Conservation (phyloP, 2,797 vertebrate genomes). For the Masticophis lateralis region DNA sequence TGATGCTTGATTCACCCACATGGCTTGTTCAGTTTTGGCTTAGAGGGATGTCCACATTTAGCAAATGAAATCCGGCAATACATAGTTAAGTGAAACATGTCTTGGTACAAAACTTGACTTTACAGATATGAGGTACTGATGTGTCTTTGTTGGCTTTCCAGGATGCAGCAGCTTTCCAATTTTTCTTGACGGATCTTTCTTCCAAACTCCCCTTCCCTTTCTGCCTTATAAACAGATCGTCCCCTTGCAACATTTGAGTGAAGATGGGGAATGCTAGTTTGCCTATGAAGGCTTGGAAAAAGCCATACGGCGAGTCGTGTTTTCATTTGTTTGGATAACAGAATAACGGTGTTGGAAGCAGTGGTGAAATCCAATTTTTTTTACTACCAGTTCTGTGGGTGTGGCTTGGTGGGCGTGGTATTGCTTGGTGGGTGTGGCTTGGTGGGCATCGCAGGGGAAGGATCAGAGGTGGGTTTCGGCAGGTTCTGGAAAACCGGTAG, state of each 20-base stretch:
- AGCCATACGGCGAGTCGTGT: constrained; percentile 80
- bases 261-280: constrained; percentile 83
- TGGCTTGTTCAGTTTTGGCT: not conserved
- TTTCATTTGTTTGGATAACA: not conserved
- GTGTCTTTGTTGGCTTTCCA: not conserved
- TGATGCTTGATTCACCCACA: not conserved
- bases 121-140: constrained; percentile 78
- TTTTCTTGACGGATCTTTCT: not conserved
- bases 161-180: not conserved
- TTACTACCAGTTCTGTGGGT: too few species aligned
- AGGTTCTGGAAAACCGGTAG: too few species aligned
- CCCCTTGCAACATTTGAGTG: constrained; percentile 78
- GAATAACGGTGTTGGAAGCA: not conserved
- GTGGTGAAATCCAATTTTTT: too few species aligned
- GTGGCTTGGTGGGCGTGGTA: too few species aligned
- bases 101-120: constrained; percentile 59
- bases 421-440: too few species aligned
- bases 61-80: not conserved
- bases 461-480: too few species aligned
- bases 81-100: not conserved
- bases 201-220: not conserved
- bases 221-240: constrained; percentile 71
- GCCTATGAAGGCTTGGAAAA: constrained; percentile 88
- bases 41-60: not conserved
- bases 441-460: too few species aligned